These are phyloP conservation scores for Coptodon rendalli DNA, from an alignment of 2,113 vertebrate genomes.

Conservation along the genomic window DNA sequence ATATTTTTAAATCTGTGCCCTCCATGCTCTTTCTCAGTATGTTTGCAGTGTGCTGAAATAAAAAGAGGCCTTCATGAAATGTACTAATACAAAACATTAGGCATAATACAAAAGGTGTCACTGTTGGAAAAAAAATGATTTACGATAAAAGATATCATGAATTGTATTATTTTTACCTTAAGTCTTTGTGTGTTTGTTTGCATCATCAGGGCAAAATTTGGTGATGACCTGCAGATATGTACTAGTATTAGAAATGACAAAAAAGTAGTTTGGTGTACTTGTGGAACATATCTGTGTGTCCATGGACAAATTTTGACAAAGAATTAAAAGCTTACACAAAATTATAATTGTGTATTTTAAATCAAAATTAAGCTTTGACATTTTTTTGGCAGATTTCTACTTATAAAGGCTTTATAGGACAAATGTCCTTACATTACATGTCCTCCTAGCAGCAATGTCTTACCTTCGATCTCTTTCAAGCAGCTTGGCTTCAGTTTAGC, in stretches of 20 bases:
- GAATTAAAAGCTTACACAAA: background rate
- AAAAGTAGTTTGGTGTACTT: background rate
- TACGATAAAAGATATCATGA: background rate
- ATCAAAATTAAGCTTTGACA: background rate
- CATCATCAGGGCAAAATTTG: background rate
- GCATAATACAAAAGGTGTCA: background rate
- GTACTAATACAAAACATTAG: background rate
- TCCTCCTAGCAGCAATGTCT: background rate
- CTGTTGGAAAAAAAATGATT: background rate
- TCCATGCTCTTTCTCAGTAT: background rate
- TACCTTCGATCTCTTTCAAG: background rate
- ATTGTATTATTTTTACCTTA: background rate
- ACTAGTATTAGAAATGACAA: background rate
- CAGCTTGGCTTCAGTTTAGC: background rate
- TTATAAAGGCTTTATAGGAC: background rate
- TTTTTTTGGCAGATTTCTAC: background rate
- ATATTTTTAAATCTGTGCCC: background rate
- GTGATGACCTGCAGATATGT: background rate
- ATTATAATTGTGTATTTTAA: background rate
- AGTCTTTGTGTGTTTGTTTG: background rate
- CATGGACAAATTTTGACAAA: background rate
- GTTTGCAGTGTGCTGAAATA: background rate
- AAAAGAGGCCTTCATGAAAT: background rate
- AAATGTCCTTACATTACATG: background rate
- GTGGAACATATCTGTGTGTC: background rate